These are phyloP conservation scores for Naja naja DNA, from an alignment of 2,113 vertebrate species.

Conservation along the genomic window DNA sequence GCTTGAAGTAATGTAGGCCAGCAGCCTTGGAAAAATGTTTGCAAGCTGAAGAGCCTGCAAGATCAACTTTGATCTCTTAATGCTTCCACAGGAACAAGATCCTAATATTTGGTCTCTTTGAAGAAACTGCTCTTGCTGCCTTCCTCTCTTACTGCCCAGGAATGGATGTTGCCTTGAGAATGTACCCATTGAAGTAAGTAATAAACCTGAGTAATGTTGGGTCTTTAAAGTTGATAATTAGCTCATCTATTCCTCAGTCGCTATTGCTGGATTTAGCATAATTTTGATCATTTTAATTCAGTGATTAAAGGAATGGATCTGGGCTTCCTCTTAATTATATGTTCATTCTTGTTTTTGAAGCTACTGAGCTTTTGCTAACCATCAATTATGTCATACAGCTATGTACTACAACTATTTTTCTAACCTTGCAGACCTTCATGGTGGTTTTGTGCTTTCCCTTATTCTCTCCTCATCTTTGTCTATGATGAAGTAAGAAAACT, in stretches of 20 bases:
- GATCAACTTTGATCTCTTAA: neutral
- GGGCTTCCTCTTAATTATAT: neutral
- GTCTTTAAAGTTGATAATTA: neutral
- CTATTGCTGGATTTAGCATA: neutral
- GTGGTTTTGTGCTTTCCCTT: constrained; percentile 91
- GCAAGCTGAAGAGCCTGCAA: neutral
- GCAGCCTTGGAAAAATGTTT: neutral
- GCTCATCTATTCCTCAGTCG: neutral
- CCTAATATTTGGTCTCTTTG: constrained; percentile 82
- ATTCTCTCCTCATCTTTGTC: constrained; percentile 85
- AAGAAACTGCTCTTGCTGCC: constrained; percentile 81
- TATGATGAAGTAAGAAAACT: constrained; percentile 88
- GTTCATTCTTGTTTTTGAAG: neutral
- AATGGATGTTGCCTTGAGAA: constrained; percentile 80
- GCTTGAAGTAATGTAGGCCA: neutral
- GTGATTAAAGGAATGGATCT: neutral
- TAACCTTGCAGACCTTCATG: constrained; percentile 74
- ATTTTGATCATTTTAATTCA: neutral
- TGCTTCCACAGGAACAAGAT: constrained; percentile 76
- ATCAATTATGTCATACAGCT: neutral
- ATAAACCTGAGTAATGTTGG: neutral
- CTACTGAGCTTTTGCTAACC: neutral
- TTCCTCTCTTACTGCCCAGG: constrained; percentile 84
- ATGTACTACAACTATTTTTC: neutral
- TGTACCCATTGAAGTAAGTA: constrained; percentile 84